Base-by-base conservation (phyloP, 2,113 vertebrate species). In the Myiagra hebetior region DNA sequence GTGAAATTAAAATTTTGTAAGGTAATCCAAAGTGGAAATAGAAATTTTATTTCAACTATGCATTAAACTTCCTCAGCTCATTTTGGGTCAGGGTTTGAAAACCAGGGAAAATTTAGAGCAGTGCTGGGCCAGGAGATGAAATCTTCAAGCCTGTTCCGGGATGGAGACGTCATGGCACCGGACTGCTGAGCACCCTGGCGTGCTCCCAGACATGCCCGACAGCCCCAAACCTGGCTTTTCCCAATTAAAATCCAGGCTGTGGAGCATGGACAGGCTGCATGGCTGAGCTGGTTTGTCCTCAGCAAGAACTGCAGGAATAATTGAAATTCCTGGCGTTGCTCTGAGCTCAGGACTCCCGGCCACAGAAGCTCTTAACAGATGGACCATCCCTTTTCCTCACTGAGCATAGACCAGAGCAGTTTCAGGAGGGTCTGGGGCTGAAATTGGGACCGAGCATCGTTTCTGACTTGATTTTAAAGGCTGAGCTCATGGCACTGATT, bases 31-130 rank as follows among this genome's bases (percentile, higher is more conserved):
- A 93, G 67, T 91, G 91, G 95, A 93, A 96, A 95, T 52, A 96
- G 93, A 95, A 92, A 91, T 63, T 92, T 95, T 87, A 94, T 95
- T 96, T 95, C 93, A 93, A 96, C 96, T 95, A 96, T 15, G 49
- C 77, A 68, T 94, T 81, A 35, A 91, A 95, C 60, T 89, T 95
- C 59, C 82, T 63, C 69, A 12, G 68, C 94, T 94, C 21, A 0
- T 85, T 94, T 82, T 56, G 62, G 39, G 88, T 57, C 59, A 62
- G 72, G 50, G 4, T 84, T 93, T 93, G 74, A 65, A 50, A 47
- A 70, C 39, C 19, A 4, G 31, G 62, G 81, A 65, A 50, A 74
- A 78, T 63, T 59, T n/a, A 4, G 33, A 39, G 46, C 3, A 3
- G 35, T 0, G 0, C 20, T 11, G 33, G 69, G 57, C 33, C 46